Evolutionary conservation across 2,888 invertebrate genomes (phyloP), one percentile per base, ranked within the genome.

Genomic region (Helleia helle): DNA sequence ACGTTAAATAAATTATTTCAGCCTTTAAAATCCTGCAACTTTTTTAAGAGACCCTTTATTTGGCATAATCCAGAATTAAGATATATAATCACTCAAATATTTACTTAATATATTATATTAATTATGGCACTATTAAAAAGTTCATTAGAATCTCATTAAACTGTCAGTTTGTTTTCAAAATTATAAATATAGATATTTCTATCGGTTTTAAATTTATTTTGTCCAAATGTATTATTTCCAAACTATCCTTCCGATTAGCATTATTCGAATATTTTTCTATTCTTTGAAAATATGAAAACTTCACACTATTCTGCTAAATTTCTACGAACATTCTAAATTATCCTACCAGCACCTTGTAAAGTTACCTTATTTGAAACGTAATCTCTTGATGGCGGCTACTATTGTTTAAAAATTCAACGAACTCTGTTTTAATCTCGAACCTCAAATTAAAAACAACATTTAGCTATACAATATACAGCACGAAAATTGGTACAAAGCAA

Each of bases 111-210:
- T n/a, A n/a, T n/a, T n/a, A n/a, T n/a, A n/a, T n/a, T n/a, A n/a
- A n/a, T n/a, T n/a, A n/a, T n/a, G n/a, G n/a, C 37, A 48, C 31
- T 28, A 38, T 29, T 45, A 46, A 43, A 40, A 24, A 30, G 40
- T 29, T 42, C 36, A 43, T n/a, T 42, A 39, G 44, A 34, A 37
- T 43, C 43, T 46, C 46, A 45, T 50, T 56, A 60, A 79, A 76
- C 77, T 79, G 79, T 77, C 79, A 70, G 71, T 77, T 77, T 75
- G 68, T 69, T 59, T 18, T 59, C 58, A 50, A 62, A 55, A 51
- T 57, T 52, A 55, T 59, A 49, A 60, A 52, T 62, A 54, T 58
- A 65, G 56, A 64, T 75, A 74, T 69, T 56, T 66, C 64, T 71
- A 55, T 71, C 53, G 51, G 71, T 58, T 69, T 70, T 57, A n/a